phyloP scores from a whole-genome alignment of 2,888 invertebrate species.

The Phlogophora meticulosa region DNA sequence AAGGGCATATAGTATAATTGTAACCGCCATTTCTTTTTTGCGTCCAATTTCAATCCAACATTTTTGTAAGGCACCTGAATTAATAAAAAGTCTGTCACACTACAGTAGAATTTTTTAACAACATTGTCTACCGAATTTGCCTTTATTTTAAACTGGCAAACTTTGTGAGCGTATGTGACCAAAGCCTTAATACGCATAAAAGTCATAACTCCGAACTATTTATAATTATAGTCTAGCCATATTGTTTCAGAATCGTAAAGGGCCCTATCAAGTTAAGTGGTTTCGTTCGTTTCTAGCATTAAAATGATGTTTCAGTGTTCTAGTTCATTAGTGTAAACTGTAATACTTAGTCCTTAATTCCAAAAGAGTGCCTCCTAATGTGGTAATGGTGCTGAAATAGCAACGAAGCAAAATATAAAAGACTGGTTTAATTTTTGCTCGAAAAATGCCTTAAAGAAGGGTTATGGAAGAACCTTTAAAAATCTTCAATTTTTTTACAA shows the following conservation, averaged over 20 bases:
- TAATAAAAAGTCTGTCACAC: constrained; percentile 2
- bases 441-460: too few species aligned
- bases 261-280: constrained; percentile 54
- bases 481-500: too few species aligned
- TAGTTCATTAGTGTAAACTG: constrained; percentile 51
- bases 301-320: constrained; percentile 53
- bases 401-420: constrained; percentile 23
- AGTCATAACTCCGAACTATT: constrained; percentile 36
- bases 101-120: constrained; percentile 19
- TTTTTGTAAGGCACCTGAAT: not conserved
- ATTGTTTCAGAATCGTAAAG: constrained; percentile 54
- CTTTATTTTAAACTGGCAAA: constrained; percentile 17
- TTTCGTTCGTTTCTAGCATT: constrained; percentile 48
- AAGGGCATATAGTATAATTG: not conserved
- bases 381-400: constrained; percentile 1
- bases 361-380: constrained; percentile 21
- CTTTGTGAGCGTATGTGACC: constrained; percentile 11
- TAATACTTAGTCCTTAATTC: constrained; percentile 26
- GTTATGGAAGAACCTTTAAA: too few species aligned
- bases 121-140: not conserved
- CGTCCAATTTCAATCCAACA: too few species aligned
- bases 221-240: constrained; percentile 48
- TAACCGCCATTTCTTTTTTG: not conserved
- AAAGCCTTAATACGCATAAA: constrained; percentile 9
- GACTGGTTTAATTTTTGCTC: too few species aligned